Base-by-base conservation (phyloP, 2,888 invertebrate genomes). In the Phlogophora meticulosa region DNA sequence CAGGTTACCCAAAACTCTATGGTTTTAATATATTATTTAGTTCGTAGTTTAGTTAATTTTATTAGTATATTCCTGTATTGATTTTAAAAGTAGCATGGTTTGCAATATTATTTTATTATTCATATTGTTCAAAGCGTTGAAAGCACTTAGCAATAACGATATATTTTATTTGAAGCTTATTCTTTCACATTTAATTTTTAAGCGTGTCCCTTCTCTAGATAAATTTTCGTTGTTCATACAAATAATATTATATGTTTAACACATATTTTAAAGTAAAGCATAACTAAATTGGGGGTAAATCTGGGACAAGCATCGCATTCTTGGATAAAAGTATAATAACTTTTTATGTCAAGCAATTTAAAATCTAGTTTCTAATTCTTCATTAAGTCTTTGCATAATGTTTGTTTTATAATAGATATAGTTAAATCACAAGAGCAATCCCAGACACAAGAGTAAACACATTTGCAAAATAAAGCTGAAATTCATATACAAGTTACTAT, bases 261-360 rank as follows among this genome's bases (percentile, higher is more conserved):
- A 57, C 55, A 62, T 59, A 53, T 58, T 71, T 72, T 45, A 69
- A 69, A 64, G 40, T 60, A 63, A 90, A 90, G 88, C 87, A 79
- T 5, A 83, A 85, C 78, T 79, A 86, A 86, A 84, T 63, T 65
- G 61, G 82, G 88, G 86, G 76, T 84, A 84, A 83, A 80, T 65
- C 76, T 85, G 88, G 90, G 85, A 77, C 81, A 92, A 91, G 91
- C 90, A 88, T 85, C 71, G 87, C 93, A 93, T 92, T 92, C 91
- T 90, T 88, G 90, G 92, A 90, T 85, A 78, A 84, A 80, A 83
- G 66, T 80, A 82, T 78, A 78, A 71, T 71, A 70, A 72, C 38
- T 72, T 66, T 80, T 82, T 73, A 75, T 64, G 66, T 83, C 65
- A 88, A 89, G 87, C 90, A 85, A 79, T 85, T 82, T 81, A 76